phyloP scores from a whole-genome alignment of 2,113 vertebrate species.

The Albula glossodonta region DNA sequence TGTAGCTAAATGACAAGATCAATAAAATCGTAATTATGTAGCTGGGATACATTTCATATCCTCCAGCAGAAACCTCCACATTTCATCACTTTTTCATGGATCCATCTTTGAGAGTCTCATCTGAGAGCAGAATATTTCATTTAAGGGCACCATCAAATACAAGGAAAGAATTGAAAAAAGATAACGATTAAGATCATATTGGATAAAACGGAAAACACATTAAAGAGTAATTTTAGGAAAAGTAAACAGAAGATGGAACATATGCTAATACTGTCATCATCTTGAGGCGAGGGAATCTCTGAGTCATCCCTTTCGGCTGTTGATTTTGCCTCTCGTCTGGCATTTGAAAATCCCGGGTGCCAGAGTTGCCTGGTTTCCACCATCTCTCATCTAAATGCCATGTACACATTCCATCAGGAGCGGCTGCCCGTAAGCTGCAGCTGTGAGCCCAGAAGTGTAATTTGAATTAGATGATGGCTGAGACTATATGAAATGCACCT shows the following conservation, averaged over 20 bases:
- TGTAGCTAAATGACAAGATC: too few species aligned
- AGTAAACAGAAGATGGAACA: not conserved
- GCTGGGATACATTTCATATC: too few species aligned
- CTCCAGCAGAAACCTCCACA: not conserved
- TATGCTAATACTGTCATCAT: too few species aligned
- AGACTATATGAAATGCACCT: not conserved
- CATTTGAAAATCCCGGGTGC: too few species aligned
- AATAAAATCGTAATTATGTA: too few species aligned
- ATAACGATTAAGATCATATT: not conserved
- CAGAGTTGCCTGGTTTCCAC: not conserved
- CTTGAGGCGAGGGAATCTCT: too few species aligned
- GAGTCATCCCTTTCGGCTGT: too few species aligned
- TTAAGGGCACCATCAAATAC: not conserved
- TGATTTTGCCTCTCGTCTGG: too few species aligned
- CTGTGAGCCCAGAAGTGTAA: too few species aligned
- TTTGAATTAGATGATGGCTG: conserved; percentile 15
- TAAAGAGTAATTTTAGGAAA: not conserved
- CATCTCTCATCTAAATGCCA: not conserved
- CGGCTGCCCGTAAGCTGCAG: not conserved
- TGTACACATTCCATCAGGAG: not conserved
- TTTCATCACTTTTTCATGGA: not conserved
- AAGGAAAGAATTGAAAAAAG: not conserved
- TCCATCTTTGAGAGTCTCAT: not conserved
- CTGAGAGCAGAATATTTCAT: not conserved
- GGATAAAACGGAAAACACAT: too few species aligned